phyloP scores from a whole-genome alignment of 2,888 invertebrate species.

The Drosophila hamatofila region DNA sequence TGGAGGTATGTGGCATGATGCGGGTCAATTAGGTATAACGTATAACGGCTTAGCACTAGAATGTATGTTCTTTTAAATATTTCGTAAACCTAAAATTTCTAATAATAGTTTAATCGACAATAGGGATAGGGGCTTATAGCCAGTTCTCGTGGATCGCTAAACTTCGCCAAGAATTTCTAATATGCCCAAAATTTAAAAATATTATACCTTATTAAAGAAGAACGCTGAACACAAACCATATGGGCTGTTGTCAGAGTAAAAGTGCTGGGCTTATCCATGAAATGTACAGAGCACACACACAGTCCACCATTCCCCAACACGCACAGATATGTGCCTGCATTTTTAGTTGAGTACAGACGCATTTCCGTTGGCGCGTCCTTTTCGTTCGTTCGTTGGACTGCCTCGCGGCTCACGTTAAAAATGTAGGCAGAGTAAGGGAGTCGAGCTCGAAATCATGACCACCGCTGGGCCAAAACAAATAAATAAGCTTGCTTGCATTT shows the following conservation, averaged over 20 bases:
- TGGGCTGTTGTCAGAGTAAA: conserved; percentile 56
- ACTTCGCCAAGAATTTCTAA: conserved; percentile 13
- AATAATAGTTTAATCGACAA: neutral
- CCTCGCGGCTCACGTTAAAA: conserved; percentile 40
- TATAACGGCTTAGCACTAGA: neutral
- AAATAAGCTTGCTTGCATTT: conserved; percentile 73
- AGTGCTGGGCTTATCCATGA: conserved; percentile 52
- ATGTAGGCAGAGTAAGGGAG: conserved; percentile 3
- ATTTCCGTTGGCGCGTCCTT: conserved; percentile 63
- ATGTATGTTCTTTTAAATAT: neutral
- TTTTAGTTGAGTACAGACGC: conserved; percentile 72
- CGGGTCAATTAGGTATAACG: neutral
- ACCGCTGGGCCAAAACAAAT: conserved; percentile 78
- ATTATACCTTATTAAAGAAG: conserved; percentile 5
- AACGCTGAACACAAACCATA: conserved; percentile 42
- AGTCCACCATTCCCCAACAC: neutral
- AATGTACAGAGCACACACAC: conserved; percentile 31
- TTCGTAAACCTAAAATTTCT: neutral
- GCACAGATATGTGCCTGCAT: conserved; percentile 44
- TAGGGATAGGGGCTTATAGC: neutral
- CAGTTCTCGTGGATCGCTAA: neutral
- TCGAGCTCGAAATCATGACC: conserved; percentile 58
- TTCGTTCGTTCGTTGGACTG: conserved; percentile 40
- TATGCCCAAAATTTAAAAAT: conserved; percentile 25
- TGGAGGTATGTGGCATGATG: neutral